These are phyloP conservation scores for Hermatobates lingyangjiaoensis DNA, from an alignment of 1,140 invertebrate genomes.

Conservation along the genomic window DNA sequence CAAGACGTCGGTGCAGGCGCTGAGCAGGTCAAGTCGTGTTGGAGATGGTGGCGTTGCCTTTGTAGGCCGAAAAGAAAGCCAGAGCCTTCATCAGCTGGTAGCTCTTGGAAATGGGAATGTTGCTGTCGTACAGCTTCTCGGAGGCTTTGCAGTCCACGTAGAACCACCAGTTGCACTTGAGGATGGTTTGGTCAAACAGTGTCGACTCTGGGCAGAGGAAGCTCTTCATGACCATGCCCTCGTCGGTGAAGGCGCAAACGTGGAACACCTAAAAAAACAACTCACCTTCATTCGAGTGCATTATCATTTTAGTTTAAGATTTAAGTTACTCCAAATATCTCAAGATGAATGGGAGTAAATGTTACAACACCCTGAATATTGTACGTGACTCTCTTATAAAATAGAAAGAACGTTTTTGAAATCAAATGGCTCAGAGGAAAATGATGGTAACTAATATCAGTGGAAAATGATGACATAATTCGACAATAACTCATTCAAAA, in stretches of 20 bases:
- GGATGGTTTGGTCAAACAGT: constrained; percentile 68
- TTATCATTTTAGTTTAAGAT: not conserved
- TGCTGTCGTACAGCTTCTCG: constrained; percentile 60
- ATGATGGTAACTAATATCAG: no score
- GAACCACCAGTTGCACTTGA: constrained; percentile 85
- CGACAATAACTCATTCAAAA: no score
- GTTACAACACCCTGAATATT: no score
- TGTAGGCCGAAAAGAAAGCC: constrained; percentile 66
- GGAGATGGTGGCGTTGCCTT: constrained; percentile 20
- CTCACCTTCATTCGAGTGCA: not conserved
- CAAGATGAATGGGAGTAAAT: no score
- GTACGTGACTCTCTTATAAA: no score
- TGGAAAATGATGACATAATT: no score
- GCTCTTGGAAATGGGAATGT: constrained; percentile 75
- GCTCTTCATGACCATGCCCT: constrained; percentile 71
- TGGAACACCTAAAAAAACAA: constrained; percentile 54
- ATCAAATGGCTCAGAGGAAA: no score
- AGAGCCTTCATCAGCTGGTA: constrained; percentile 78
- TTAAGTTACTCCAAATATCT: not conserved
- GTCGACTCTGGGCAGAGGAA: constrained; percentile 76
- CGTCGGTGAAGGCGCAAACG: constrained; percentile 71
- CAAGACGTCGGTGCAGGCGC: no score
- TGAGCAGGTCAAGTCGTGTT: not conserved
- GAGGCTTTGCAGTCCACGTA: constrained; percentile 72
- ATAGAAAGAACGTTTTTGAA: no score